Conservation (phyloP, 2,113 vertebrate species). For the Chamaetylas fuelleborni region DNA sequence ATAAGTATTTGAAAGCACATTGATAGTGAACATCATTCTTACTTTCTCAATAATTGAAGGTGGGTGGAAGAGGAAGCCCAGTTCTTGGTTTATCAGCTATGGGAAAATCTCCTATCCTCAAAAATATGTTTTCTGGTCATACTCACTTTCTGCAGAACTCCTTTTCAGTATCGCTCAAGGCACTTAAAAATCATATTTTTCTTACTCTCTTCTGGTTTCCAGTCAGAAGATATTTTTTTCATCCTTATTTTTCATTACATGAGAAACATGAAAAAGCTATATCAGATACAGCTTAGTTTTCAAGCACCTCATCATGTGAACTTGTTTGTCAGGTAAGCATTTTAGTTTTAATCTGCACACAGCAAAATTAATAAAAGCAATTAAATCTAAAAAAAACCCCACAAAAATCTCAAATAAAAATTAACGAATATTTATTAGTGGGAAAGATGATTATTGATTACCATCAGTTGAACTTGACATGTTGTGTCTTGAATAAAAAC, state of each 20-base stretch:
- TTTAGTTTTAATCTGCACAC: neutral
- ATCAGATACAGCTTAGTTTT: neutral
- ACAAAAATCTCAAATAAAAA: neutral
- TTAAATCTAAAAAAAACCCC: rapidly evolving
- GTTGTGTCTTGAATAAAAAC: neutral
- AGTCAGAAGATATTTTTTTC: neutral
- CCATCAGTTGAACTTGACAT: neutral
- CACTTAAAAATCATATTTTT: neutral
- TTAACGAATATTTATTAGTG: neutral
- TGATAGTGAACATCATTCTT: neutral
- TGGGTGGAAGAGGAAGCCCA: neutral
- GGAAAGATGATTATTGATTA: neutral
- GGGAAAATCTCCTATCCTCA: neutral
- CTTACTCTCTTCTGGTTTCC: neutral
- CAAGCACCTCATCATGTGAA: neutral
- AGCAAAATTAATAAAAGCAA: neutral
- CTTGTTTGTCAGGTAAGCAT: neutral
- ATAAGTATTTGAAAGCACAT: neutral
- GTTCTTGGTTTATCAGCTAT: neutral
- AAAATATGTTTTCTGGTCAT: neutral
- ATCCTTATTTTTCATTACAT: neutral
- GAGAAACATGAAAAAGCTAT: neutral
- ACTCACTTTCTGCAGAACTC: neutral
- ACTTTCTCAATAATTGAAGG: neutral
- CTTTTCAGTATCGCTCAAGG: neutral